Percentiles rank a stretch among this genome's conserved stretches.
Conservation (phyloP, 2,113 vertebrate genomes). For the Xerus inauris region DNA sequence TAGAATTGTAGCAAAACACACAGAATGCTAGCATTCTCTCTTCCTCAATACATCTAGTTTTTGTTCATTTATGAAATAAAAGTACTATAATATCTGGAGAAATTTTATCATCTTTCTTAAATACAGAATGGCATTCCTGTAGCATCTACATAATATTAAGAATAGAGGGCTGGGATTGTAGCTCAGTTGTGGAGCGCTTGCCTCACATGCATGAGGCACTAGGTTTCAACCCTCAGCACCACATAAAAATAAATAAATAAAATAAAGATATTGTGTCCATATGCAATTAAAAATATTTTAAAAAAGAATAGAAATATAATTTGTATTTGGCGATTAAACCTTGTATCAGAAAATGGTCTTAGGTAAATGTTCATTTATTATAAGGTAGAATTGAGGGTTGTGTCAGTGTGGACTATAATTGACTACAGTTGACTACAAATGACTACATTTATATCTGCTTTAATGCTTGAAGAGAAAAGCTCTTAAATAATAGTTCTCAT, state of each 20-base stretch:
- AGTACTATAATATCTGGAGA: neutral
- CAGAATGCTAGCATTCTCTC: neutral
- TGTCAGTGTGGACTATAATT: neutral
- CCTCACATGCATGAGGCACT: too few relatives aligned
- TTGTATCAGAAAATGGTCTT: conserved; percentile 43
- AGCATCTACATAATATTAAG: conserved; percentile 28
- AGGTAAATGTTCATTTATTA: conserved; percentile 3
- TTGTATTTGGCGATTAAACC: conserved; percentile 29
- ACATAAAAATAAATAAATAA: too few relatives aligned
- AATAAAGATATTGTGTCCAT: too few relatives aligned
- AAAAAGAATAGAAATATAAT: conserved; percentile 48
- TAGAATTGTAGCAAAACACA: neutral
- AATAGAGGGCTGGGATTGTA: too few relatives aligned
- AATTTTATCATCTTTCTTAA: conserved; percentile 35
- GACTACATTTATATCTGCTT: neutral
- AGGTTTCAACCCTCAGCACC: too few relatives aligned
- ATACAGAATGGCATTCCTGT: conserved; percentile 4
- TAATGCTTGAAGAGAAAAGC: conserved; percentile 32
- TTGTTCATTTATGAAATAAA: conserved; percentile 51
- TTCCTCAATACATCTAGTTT: neutral
- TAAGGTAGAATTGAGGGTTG: conserved; percentile 11
- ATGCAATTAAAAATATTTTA: too few relatives aligned
- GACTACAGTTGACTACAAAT: neutral
- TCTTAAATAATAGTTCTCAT: conserved; percentile 57
- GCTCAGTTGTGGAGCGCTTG: too few relatives aligned